Evolutionary conservation across 2,113 vertebrate species (phyloP).

Genomic region (Callaeas wilsoni): DNA sequence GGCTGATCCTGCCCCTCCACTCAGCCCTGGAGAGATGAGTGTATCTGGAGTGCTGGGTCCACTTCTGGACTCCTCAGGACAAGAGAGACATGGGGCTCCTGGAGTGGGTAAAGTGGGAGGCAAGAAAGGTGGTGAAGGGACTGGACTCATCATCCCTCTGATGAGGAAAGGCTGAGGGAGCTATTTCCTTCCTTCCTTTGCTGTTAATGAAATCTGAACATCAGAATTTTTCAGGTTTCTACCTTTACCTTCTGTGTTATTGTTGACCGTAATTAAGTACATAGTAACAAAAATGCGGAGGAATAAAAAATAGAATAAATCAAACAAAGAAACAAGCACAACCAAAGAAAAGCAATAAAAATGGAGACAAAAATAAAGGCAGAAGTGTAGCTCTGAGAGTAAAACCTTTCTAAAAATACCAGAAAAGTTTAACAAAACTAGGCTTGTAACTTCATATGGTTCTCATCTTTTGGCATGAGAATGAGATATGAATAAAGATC

Average conservation of each 20-base stretch:
- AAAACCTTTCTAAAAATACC: neutral
- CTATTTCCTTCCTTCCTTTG: neutral
- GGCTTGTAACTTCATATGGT: neutral
- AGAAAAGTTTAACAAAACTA: neutral
- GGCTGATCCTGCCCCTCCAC: neutral
- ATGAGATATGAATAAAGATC: neutral
- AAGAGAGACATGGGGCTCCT: neutral
- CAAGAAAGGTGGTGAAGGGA: neutral
- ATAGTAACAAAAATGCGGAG: neutral
- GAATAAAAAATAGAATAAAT: neutral
- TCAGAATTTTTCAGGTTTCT: neutral
- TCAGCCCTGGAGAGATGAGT: neutral
- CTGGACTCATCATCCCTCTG: neutral
- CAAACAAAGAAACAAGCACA: neutral
- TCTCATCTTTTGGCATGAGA: neutral
- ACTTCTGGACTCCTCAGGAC: neutral
- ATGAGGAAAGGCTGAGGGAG: neutral
- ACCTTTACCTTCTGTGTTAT: neutral
- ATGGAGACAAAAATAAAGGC: neutral
- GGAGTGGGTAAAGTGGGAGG: neutral
- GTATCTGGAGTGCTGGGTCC: neutral
- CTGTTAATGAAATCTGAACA: neutral
- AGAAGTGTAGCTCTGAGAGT: neutral
- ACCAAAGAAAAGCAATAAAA: neutral
- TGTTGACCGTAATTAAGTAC: neutral